Percentiles rank a stretch among this genome's conserved stretches.
These are phyloP conservation scores for Eurystomus gularis DNA, from an alignment of 2,113 vertebrate species.

Conservation along the genomic window DNA sequence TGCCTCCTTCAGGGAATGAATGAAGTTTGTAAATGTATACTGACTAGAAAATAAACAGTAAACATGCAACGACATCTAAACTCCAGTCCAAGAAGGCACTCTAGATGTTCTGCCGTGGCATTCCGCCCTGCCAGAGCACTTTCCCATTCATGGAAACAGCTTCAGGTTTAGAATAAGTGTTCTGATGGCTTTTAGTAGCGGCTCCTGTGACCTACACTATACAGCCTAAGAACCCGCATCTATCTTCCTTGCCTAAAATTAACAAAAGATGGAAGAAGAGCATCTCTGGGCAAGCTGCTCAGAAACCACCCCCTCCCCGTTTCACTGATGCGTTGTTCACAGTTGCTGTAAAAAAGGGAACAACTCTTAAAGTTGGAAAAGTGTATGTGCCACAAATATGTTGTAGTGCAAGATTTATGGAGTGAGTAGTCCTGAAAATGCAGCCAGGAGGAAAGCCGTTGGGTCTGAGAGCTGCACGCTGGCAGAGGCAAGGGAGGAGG, in stretches of 20 bases:
- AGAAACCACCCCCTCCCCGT: background rate
- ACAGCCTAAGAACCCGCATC: background rate
- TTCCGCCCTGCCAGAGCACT: background rate
- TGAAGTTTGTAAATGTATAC: constrained; percentile 39
- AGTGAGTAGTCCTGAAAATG: background rate
- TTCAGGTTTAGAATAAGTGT: background rate
- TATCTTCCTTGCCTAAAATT: background rate
- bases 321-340: background rate
- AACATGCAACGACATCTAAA: constrained; percentile 11
- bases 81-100: background rate
- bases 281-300: background rate
- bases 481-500: background rate
- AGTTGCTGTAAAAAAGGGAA: background rate
- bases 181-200: background rate
- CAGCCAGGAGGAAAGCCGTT: background rate
- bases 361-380: background rate
- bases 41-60: background rate
- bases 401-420: background rate
- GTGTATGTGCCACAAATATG: background rate
- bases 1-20: background rate
- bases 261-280: background rate
- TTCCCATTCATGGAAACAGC: background rate
- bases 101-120: background rate
- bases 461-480: background rate
- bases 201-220: background rate